Evolutionary conservation across 2,888 invertebrate genomes (phyloP).

Genomic region (Amphipoea lucens): DNA sequence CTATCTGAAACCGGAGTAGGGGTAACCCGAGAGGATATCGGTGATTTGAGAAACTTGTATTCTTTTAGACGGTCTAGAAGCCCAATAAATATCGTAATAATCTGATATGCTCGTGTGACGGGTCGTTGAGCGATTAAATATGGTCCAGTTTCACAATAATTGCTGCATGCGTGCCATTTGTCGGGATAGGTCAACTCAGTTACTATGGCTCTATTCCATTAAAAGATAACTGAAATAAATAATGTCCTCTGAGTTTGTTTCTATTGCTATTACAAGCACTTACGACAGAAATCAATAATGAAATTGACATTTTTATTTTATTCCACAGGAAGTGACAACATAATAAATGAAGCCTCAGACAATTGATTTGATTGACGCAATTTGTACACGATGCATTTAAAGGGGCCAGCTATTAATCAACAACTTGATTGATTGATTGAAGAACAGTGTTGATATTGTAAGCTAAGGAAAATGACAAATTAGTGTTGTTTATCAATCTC

Average conservation of each 20-base stretch:
- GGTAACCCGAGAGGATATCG: background rate
- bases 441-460: conserved; percentile 34
- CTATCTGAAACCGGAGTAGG: background rate
- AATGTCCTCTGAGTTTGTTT: background rate
- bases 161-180: background rate
- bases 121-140: background rate
- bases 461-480: conserved; percentile 29
- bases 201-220: background rate
- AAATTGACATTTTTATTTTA: background rate
- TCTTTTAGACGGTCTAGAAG: background rate
- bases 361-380: conserved; percentile 45
- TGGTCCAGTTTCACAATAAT: background rate
- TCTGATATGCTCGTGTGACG: background rate
- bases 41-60: background rate
- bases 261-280: background rate
- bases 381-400: conserved; percentile 38
- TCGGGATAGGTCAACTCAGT: background rate
- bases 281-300: background rate
- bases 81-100: background rate
- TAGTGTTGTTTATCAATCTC: conserved; percentile 41
- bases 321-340: conserved; percentile 50
- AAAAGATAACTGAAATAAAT: background rate
- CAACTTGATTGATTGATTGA: conserved; percentile 36
- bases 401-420: conserved; percentile 50
- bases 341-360: conserved; percentile 46